Base-by-base conservation (phyloP, 2,888 invertebrate genomes). In the Belgica antarctica region DNA sequence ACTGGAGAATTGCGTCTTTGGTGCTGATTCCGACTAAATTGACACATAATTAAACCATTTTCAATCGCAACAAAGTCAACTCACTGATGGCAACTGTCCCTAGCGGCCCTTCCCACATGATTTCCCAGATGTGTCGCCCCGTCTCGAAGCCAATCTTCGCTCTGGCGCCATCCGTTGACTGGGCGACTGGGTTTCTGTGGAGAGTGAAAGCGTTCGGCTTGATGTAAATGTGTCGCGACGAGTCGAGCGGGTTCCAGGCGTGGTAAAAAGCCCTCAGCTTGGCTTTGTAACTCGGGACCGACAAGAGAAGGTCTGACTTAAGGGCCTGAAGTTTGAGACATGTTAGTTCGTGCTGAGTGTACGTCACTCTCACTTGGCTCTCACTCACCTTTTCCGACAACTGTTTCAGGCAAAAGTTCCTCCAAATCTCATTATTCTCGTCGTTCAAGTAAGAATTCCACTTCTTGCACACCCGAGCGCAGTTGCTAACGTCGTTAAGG, bases 11-110 rank as follows among this genome's bases (percentile, higher is more conserved):
- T 8, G 97, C 95, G 77, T 97, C 94, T 82, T 92, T 93, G 1
- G 96, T 96, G 59, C 96, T 92, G 76, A 96, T 89, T 41, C 95
- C 98, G 76, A 99, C 90, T n/a, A n/a, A n/a, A n/a, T n/a, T n/a
- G n/a, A n/a, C n/a, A n/a, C n/a, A n/a, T n/a, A n/a, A n/a, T n/a
- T n/a, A n/a, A n/a, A n/a, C n/a, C n/a, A n/a, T n/a, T n/a, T n/a
- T n/a, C n/a, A n/a, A n/a, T n/a, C n/a, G n/a, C n/a, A n/a, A n/a
- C n/a, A n/a, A n/a, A n/a, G n/a, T n/a, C n/a, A n/a, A n/a, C n/a
- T n/a, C n/a, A n/a, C n/a, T n/a, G 52, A 98, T 96, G 52, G 98
- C 98, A 22, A 98, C 97, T 1, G 98, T 99, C 8, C 98, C 98
- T 72, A 98, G 81, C 1, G 98, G 98, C 15, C 98, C 97, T 83